Conservation (phyloP, 2,113 vertebrate species). For the Heloderma charlesbogerti region DNA sequence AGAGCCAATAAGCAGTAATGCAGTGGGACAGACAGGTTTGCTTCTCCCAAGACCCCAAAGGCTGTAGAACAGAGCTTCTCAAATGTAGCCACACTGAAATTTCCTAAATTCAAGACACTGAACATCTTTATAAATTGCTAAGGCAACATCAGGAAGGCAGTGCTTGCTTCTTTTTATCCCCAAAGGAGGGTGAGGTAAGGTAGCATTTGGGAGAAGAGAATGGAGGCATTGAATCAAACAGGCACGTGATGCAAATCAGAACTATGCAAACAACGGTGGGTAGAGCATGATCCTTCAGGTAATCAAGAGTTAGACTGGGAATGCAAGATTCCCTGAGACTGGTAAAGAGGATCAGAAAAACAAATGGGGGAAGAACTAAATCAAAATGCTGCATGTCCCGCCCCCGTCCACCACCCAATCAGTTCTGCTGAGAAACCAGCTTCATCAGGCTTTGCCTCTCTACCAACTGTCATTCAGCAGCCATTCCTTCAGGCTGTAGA, state of each 20-base stretch:
- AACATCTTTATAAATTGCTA: not conserved
- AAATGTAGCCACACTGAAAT: not conserved
- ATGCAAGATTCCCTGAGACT: not conserved
- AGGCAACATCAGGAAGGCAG: not conserved
- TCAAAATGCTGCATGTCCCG: not conserved
- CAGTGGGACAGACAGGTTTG: not conserved
- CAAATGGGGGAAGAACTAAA: not conserved
- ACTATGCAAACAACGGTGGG: not conserved
- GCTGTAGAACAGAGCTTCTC: not conserved
- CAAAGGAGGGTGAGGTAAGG: not conserved
- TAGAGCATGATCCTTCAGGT: not conserved
- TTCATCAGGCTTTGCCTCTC: too few relatives aligned
- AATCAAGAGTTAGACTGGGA: not conserved
- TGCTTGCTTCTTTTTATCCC: not conserved
- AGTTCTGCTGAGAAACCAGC: too few relatives aligned
- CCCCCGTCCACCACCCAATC: too few relatives aligned
- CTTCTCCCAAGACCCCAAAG: not conserved
- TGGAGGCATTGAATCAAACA: not conserved
- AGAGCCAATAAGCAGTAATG: not conserved
- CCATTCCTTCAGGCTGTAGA: too few relatives aligned
- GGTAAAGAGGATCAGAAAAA: not conserved
- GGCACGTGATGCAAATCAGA: not conserved
- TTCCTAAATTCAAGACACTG: not conserved
- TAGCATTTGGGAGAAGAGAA: not conserved
- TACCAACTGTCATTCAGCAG: too few relatives aligned